These are phyloP conservation scores for Carollia perspicillata DNA, from an alignment of 2,113 vertebrate species.

Conservation along the genomic window DNA sequence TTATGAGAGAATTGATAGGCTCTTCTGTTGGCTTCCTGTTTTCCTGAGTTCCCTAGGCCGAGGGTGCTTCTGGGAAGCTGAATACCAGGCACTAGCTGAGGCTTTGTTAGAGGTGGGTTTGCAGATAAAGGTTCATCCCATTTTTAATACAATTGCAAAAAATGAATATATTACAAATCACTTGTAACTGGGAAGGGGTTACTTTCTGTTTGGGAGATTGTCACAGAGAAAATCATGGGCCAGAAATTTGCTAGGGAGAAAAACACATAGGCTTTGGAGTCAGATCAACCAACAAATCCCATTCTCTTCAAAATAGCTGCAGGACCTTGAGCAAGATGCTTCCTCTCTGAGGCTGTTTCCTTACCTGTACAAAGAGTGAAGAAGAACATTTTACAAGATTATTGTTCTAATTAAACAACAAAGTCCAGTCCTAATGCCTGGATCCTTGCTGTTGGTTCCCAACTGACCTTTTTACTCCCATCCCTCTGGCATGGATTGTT, in stretches of 20 bases:
- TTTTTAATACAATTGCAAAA: neutral
- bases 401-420: neutral
- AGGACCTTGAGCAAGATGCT: neutral
- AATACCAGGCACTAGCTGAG: neutral
- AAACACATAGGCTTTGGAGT: neutral
- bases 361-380: neutral
- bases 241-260: neutral
- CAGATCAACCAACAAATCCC: neutral
- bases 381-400: neutral
- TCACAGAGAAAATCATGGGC: neutral
- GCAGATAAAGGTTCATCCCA: neutral
- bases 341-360: neutral
- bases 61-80: neutral
- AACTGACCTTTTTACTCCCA: neutral
- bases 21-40: neutral
- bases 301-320: neutral
- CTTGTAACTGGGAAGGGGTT: neutral
- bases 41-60: neutral
- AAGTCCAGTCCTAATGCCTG: neutral
- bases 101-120: neutral
- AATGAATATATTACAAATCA: neutral
- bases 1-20: neutral
- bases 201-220: neutral
- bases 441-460: neutral
- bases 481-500: neutral